Evolutionary conservation across 2,888 invertebrate genomes (phyloP).

Genomic region (Lycia hirtaria): DNA sequence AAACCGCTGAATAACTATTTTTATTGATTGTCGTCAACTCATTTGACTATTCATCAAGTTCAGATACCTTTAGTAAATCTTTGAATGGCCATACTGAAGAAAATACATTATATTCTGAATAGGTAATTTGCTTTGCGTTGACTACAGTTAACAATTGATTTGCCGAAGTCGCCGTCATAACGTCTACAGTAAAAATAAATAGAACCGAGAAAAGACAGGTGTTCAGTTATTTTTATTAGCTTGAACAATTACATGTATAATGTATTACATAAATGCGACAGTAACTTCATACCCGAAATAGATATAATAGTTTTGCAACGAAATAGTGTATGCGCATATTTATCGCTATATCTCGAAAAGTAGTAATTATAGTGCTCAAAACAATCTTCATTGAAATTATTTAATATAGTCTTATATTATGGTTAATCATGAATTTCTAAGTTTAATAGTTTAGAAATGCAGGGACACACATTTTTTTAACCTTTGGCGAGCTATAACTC

Average conservation of each 20-base stretch:
- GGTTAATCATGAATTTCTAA: too few relatives aligned
- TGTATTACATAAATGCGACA: neutral
- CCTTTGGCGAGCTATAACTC: too few relatives aligned
- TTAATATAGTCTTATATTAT: too few relatives aligned
- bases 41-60: constrained; percentile 18
- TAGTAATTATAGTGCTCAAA: too few relatives aligned
- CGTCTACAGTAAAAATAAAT: neutral
- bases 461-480: too few relatives aligned
- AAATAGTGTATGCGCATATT: too few relatives aligned
- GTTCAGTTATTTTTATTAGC: neutral
- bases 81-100: constrained; percentile 1
- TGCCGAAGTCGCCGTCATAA: neutral
- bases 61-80: constrained; percentile 14
- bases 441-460: too few relatives aligned
- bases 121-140: constrained; percentile 13
- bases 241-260: neutral
- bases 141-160: constrained; percentile 5
- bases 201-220: neutral
- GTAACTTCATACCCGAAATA: neutral
- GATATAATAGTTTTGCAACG: too few relatives aligned
- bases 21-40: constrained; percentile 10
- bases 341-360: too few relatives aligned
- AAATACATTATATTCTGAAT: constrained; percentile 11
- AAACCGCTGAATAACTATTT: constrained; percentile 5
- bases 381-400: too few relatives aligned